Evolutionary conservation across 1,140 invertebrate species (phyloP).

Genomic region (Sycophaga agraensis): DNA sequence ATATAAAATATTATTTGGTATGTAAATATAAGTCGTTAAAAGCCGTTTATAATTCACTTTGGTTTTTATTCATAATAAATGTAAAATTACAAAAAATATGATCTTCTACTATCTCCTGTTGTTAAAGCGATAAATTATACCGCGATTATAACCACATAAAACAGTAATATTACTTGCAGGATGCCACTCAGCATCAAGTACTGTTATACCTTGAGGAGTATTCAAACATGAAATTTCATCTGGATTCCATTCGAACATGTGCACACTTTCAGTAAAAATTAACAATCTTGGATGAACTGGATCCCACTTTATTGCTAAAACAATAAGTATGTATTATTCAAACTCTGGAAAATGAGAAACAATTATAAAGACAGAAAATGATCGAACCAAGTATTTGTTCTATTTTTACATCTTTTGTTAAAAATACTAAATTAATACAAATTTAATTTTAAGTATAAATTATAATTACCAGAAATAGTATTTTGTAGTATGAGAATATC

Average conservation of each 20-base stretch:
- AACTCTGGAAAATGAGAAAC: not conserved
- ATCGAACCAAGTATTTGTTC: constrained; percentile 9
- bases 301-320: constrained; percentile 47
- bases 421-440: too few species aligned
- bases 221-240: constrained; percentile 34
- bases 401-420: too few species aligned
- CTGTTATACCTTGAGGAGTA: constrained; percentile 41
- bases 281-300: constrained; percentile 37
- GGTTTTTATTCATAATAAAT: too few species aligned
- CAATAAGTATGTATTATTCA: not conserved
- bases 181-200: constrained; percentile 46
- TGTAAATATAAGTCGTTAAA: too few species aligned
- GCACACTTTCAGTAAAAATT: constrained; percentile 42
- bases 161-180: constrained; percentile 37
- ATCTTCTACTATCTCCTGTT: not conserved
- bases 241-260: constrained; percentile 48
- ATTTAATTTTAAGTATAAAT: too few species aligned
- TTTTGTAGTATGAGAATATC: constrained; percentile 52
- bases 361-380: not conserved
- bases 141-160: constrained; percentile 46
- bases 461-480: constrained; percentile 45
- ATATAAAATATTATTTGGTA: too few species aligned
- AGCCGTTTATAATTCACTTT: too few species aligned
- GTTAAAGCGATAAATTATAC: constrained; percentile 7
- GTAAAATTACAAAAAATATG: too few species aligned